Conservation (phyloP, 2,113 vertebrate genomes). For the Puma concolor region DNA sequence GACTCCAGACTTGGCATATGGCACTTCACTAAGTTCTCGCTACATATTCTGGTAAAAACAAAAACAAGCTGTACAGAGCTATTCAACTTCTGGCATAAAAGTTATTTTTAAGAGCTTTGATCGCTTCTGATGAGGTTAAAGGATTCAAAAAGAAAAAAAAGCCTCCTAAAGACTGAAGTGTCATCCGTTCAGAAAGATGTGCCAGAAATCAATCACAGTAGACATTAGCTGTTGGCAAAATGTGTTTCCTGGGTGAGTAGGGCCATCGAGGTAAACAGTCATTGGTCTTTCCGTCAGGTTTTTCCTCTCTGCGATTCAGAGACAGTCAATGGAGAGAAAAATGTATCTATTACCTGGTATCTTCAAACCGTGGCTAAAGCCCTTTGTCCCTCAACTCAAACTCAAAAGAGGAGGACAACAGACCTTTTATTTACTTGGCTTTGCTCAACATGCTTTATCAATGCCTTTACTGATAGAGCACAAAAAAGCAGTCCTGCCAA, state of each 20-base stretch:
- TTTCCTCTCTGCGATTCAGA: neutral
- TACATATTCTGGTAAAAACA: conserved; percentile 79
- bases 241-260: neutral
- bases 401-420: neutral
- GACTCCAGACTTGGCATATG: conserved; percentile 83
- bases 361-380: neutral
- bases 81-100: conserved; percentile 74
- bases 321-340: neutral
- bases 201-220: neutral
- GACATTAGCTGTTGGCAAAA: neutral
- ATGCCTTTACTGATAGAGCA: neutral
- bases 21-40: conserved; percentile 80
- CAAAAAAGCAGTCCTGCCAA: neutral
- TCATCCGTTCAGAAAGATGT: neutral
- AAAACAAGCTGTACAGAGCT: conserved; percentile 70
- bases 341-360: neutral
- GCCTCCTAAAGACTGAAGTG: neutral
- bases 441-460: neutral
- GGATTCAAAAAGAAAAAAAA: neutral
- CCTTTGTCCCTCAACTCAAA: neutral
- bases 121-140: conserved; percentile 57
- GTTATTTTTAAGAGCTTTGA: conserved; percentile 68
- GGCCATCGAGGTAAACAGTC: neutral
- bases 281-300: neutral
- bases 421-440: neutral